A percentile compares a stretch with the other conserved stretches of the same genome.
phyloP scores from a whole-genome alignment of 2,797 vertebrate species.

The Harpagifer antarcticus region DNA sequence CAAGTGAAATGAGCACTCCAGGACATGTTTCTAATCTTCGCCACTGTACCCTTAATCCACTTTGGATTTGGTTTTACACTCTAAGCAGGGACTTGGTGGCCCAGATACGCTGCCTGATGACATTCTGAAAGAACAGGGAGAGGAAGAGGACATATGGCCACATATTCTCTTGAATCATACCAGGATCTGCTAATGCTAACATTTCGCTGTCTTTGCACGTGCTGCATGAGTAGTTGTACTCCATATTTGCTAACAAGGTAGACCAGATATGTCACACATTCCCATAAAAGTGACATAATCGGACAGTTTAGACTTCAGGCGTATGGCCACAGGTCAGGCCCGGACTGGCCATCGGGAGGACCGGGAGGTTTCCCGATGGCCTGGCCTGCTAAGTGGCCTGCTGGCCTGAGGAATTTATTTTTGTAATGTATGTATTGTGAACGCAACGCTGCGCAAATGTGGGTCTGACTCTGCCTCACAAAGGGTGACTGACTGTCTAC shows the following conservation, averaged over 20 bases:
- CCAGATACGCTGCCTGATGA: slow-evolving; percentile 52
- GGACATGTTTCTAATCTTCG: slow-evolving; percentile 70
- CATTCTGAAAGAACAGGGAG: slow-evolving; percentile 19
- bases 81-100: slow-evolving; percentile 48
- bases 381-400: too few relatives aligned
- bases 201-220: neutral
- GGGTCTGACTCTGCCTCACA: too few relatives aligned
- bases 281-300: slow-evolving; percentile 18
- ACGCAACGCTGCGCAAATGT: too few relatives aligned
- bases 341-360: too few relatives aligned
- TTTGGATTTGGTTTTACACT: slow-evolving; percentile 63
- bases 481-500: too few relatives aligned
- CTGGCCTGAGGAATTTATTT: too few relatives aligned
- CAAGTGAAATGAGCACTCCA: slow-evolving; percentile 56
- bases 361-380: too few relatives aligned
- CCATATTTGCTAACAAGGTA: neutral
- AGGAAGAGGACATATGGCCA: neutral
- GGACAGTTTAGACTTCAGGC: slow-evolving; percentile 4
- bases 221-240: neutral
- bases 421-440: too few relatives aligned
- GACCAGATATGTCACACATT: slow-evolving; percentile 1
- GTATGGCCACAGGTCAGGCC: neutral
- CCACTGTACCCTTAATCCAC: slow-evolving; percentile 70
- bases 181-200: slow-evolving; percentile 13
- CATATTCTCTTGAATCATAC: slow-evolving; percentile 1